Base-by-base conservation (phyloP, 2,888 invertebrate species). In the Lordiphosa andalusiaca region DNA sequence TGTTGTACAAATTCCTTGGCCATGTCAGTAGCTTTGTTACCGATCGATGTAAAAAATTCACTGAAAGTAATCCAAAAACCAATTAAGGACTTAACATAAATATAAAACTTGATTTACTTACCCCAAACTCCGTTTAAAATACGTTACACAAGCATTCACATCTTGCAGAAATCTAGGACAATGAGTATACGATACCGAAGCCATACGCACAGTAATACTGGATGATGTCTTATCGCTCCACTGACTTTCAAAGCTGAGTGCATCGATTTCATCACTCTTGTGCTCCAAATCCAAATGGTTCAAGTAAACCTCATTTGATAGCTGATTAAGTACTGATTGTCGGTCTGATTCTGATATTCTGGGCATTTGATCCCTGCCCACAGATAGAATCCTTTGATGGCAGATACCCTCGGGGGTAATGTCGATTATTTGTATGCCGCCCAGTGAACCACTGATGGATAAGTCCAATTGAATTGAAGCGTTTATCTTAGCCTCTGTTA, bases 161-260 rank as follows among this genome's bases (percentile, higher is more conserved):
- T 98, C 98, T 33, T 93, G 92, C 53, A 98, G 91, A 85, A 98
- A 93, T 69, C 94, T 93, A 0, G 96, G 95, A 50, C 96, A 96
- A 90, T 98, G 98, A 3, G 96, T 96, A 90, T 98, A 98, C 92
- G 96, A 96, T 56, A 98, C 94, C 36, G 96, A 95, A 1, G 96
- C 97, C 93, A 97, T 95, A 84, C 93, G 91, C 69, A 84, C 83
- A 61, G 86, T 87, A 16, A 89, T 78, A 59, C 77, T 85, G 12
- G 88, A 83, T 12, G 75, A 68, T 2, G 88, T 85, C 23, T 85
- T 83, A 21, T 88, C 85, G 51, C 84, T 84, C 56, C 89, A 87
- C 16, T 82, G 84, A 7, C 90, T 87, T 66, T 84, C 84, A 69
- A 90, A 90, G 38, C 87, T 88, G 13, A 90, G 69, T 0, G 90